A percentile compares a stretch with the other conserved stretches of the same genome.
Conservation (phyloP, 2,113 vertebrate species). For the Rhombomys opimus region DNA sequence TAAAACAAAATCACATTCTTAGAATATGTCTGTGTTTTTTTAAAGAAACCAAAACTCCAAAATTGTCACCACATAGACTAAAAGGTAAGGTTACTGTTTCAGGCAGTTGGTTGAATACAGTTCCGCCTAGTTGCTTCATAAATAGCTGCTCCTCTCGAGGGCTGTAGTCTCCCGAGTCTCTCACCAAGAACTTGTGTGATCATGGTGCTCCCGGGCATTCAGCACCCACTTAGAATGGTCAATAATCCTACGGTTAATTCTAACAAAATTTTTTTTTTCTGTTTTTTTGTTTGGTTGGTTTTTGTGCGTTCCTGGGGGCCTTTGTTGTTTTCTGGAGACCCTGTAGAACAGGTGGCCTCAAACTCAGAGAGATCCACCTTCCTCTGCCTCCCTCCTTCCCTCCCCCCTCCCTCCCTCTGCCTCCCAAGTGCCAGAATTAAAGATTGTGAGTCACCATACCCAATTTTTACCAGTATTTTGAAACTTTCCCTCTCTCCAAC, state of each 20-base stretch:
- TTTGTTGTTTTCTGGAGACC: not conserved
- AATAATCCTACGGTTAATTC: not conserved
- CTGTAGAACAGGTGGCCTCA: not conserved
- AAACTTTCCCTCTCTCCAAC: not conserved
- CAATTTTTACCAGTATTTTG: too few species aligned
- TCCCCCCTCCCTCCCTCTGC: too few species aligned
- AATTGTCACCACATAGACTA: too few species aligned
- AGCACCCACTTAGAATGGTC: not conserved
- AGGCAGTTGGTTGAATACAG: not conserved
- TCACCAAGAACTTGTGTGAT: not conserved
- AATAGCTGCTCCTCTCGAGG: not conserved
- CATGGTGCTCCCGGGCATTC: not conserved
- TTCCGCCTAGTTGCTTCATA: not conserved
- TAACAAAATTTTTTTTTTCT: not conserved
- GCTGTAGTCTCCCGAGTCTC: not conserved
- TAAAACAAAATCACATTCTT: too few species aligned
- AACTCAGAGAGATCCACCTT: not conserved
- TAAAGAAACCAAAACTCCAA: too few species aligned
- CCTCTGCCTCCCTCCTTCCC: not conserved
- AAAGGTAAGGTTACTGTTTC: not conserved
- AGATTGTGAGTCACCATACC: too few species aligned
- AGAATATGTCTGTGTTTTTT: too few species aligned
- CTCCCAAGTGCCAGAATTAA: too few species aligned
- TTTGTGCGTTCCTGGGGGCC: not conserved
- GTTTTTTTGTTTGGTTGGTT: not conserved